These are phyloP conservation scores for Siderastrea radians DNA, from an alignment of 92 coral and sea anemone species.

Conservation along the genomic window DNA sequence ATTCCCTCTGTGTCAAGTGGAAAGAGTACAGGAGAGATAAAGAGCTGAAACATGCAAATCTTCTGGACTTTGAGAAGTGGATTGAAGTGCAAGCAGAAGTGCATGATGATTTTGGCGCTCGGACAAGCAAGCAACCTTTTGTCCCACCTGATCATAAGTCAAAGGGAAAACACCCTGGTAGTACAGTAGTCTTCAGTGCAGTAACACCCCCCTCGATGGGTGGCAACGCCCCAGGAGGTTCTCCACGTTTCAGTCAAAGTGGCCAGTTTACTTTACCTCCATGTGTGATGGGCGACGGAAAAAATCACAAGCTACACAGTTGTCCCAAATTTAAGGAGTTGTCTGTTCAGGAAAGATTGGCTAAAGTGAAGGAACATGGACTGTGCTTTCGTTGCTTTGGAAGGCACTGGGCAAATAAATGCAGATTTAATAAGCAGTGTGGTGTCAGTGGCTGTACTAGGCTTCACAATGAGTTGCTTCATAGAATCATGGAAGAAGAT, in stretches of 20 bases:
- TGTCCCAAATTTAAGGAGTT: conserved; percentile 18
- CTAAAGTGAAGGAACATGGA: conserved; percentile 16
- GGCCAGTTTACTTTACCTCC: no score
- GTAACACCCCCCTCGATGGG: background rate
- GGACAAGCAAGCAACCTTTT: background rate
- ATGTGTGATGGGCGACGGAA: no score
- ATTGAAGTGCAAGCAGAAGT: conserved; percentile 41
- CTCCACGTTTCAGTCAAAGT: background rate
- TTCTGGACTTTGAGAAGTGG: conserved; percentile 39
- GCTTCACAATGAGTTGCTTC: conserved; percentile 33
- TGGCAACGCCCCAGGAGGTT: background rate
- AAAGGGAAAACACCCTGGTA: background rate
- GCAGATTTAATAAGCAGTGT: conserved; percentile 16
- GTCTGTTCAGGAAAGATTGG: conserved; percentile 12
- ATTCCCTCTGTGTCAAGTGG: conserved; percentile 16
- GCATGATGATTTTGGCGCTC: conserved; percentile 22
- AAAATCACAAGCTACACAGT: background rate
- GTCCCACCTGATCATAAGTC: background rate
- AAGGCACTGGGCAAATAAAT: conserved; percentile 12
- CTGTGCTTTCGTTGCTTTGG: conserved; percentile 34
- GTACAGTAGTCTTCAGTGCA: conserved; percentile 4
- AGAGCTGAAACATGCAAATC: background rate
- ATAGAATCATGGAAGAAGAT: background rate
- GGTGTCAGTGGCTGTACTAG: conserved; percentile 30
- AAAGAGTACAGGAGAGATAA: conserved; percentile 27